phyloP scores from a whole-genome alignment of 2,888 invertebrate species.

The Buathra laborator region DNA sequence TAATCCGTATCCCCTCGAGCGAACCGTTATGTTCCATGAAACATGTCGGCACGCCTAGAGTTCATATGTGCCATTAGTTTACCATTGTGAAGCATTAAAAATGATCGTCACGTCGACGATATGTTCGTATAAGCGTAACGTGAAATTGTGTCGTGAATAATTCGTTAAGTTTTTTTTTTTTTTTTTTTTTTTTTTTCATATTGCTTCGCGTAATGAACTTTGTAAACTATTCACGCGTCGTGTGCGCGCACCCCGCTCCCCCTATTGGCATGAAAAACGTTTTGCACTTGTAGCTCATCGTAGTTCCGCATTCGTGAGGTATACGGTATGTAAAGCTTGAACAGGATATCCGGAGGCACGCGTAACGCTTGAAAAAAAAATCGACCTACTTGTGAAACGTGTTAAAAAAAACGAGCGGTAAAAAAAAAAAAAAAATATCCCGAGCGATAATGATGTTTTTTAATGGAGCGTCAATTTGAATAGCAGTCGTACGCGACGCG shows the following conservation, averaged over 20 bases:
- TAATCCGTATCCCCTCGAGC: slow-evolving; percentile 39
- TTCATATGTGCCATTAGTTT: neutral
- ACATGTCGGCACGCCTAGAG: slow-evolving; percentile 26
- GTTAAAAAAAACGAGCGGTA: no score
- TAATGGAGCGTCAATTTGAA: no score
- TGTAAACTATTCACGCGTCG: slow-evolving; percentile 45
- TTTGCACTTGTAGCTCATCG: slow-evolving; percentile 24
- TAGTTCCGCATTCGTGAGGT: slow-evolving; percentile 49
- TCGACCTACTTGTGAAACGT: no score
- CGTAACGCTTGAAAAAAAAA: no score
- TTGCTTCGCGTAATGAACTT: slow-evolving; percentile 40
- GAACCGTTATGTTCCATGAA: slow-evolving; percentile 55
- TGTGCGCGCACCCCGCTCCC: slow-evolving; percentile 1
- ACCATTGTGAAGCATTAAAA: slow-evolving; percentile 26
- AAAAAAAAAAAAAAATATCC: no score
- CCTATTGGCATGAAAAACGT: slow-evolving; percentile 15
- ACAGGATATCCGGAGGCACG: slow-evolving; percentile 16
- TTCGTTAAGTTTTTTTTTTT: slow-evolving; percentile 23
- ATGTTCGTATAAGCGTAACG: slow-evolving; percentile 54
- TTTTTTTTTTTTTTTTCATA: neutral
- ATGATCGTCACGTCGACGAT: slow-evolving; percentile 62
- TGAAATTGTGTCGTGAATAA: slow-evolving; percentile 57
- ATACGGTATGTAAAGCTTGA: slow-evolving; percentile 4
- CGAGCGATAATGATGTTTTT: no score
- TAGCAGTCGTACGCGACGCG: no score